Percentiles rank a stretch among this genome's conserved stretches.
phyloP scores from a whole-genome alignment of 2,888 invertebrate species.

The Myopa tessellatipennis region DNA sequence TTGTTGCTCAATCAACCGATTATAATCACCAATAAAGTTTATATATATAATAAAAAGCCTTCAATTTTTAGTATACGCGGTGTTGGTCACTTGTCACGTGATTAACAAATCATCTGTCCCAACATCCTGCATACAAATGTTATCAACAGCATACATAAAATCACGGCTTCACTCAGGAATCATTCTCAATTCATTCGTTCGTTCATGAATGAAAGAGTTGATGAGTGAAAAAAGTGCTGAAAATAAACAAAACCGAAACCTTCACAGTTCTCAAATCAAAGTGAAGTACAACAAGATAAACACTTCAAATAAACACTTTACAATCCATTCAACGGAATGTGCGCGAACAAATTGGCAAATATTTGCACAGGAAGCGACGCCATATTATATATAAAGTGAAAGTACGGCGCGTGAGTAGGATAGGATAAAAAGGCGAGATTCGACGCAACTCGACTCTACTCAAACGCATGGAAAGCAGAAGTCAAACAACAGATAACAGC shows the following conservation, averaged over 20 bases:
- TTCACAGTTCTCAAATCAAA: conserved; percentile 32
- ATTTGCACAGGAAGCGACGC: conserved; percentile 61
- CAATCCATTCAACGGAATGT: conserved; percentile 48
- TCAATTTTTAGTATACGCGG: no score
- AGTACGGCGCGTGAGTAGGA: background rate
- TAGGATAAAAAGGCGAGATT: conserved; percentile 8
- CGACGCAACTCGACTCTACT: background rate
- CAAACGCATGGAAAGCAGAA: conserved; percentile 51
- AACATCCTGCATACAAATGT: no score
- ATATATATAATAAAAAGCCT: no score
- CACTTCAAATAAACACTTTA: conserved; percentile 37
- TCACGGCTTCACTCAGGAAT: no score
- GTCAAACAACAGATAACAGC: conserved; percentile 62
- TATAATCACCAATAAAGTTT: no score
- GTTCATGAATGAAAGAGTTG: background rate
- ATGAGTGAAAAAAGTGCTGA: background rate
- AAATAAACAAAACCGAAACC: background rate
- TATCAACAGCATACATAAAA: no score
- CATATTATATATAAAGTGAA: conserved; percentile 39
- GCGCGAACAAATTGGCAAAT: conserved; percentile 65
- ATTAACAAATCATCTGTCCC: no score
- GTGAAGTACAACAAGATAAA: conserved; percentile 10
- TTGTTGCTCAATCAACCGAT: no score
- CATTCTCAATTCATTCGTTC: no score
- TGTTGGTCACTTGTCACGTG: no score